Percentiles rank a stretch among this genome's conserved stretches.
Conservation (phyloP, 2,113 vertebrate genomes). For the Oreochromis spilurus region DNA sequence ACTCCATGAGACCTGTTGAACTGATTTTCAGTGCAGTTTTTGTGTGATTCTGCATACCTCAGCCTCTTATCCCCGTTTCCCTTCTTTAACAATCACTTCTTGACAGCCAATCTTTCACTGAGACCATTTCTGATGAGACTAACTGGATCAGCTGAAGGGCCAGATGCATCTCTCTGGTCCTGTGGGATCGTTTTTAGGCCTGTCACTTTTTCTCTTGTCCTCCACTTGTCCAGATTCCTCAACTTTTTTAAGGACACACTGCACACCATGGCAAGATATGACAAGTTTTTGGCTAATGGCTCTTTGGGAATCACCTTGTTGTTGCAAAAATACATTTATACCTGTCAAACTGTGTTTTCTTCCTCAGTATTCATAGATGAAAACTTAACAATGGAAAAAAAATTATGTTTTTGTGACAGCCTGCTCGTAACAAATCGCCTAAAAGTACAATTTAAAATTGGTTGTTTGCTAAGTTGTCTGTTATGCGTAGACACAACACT, state of each 20-base stretch:
- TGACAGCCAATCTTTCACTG: background rate
- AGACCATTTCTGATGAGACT: background rate
- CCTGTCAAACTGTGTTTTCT: background rate
- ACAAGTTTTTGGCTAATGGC: background rate
- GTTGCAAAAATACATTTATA: background rate
- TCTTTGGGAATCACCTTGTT: background rate
- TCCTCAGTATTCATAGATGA: background rate
- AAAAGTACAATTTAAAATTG: background rate
- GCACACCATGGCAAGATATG: background rate
- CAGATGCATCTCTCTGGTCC: background rate
- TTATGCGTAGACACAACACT: background rate
- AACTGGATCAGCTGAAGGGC: background rate
- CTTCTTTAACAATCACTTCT: background rate
- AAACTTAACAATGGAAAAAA: background rate
- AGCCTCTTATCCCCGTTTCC: background rate
- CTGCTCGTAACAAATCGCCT: background rate
- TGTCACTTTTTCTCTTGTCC: background rate
- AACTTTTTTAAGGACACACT: background rate
- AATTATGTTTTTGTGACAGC: background rate
- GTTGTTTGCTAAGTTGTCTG: background rate
- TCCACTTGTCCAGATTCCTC: background rate
- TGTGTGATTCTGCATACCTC: background rate
- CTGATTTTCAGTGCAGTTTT: background rate
- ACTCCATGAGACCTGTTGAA: background rate
- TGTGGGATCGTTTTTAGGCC: background rate